A percentile compares a stretch with the other conserved stretches of the same genome.
Conservation (phyloP, 1,140 invertebrate species). For the Brachionus calyciflorus region DNA sequence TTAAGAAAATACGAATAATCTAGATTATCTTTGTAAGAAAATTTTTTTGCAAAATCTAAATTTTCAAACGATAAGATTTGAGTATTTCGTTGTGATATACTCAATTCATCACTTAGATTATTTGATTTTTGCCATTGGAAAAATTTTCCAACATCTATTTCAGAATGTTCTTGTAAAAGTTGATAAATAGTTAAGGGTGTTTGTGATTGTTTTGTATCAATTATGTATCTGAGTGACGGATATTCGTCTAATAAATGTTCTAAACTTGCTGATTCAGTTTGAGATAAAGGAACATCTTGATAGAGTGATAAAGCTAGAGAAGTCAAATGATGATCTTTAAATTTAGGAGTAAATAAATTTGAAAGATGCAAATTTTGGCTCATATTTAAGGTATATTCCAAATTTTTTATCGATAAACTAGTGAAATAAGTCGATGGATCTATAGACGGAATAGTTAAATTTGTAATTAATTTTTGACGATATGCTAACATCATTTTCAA, state of each 20-base stretch:
- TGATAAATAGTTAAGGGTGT: neutral
- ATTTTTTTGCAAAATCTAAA: constrained; percentile 30
- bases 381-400: constrained; percentile 4
- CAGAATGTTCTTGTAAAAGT: constrained; percentile 9
- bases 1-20: constrained; percentile 34
- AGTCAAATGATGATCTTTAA: neutral
- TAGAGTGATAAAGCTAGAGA: constrained; percentile 22
- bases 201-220: neutral
- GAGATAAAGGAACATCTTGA: neutral
- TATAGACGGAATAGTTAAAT: neutral
- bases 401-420: constrained; percentile 26
- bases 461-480: neutral
- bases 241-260: constrained; percentile 36
- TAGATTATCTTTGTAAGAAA: constrained; percentile 23
- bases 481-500: constrained; percentile 31
- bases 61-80: constrained; percentile 42
- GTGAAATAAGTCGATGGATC: neutral
- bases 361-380: neutral
- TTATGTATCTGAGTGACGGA: neutral
- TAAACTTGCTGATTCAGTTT: neutral
- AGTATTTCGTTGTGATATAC: neutral
- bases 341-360: neutral
- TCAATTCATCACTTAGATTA: neutral
- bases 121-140: constrained; percentile 37
- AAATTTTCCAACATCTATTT: neutral